Conservation (phyloP, 2,888 invertebrate genomes). For the Acrobasis consociella region DNA sequence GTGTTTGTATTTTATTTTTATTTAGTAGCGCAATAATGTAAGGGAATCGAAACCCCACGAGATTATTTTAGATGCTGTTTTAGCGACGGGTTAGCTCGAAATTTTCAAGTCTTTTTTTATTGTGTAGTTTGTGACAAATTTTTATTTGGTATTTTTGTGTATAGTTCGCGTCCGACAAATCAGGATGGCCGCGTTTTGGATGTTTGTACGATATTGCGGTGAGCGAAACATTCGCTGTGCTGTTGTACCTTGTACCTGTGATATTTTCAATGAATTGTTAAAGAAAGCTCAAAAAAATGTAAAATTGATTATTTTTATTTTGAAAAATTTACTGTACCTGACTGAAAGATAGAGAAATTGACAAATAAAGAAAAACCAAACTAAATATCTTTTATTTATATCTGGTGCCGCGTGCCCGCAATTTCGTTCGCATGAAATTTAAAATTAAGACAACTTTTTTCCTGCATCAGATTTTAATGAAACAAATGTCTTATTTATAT, state of each 20-base stretch:
- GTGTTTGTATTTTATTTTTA: slow-evolving; percentile 59
- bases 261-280: slow-evolving; percentile 58
- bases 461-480: background rate
- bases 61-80: slow-evolving; percentile 53
- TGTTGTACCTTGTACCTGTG: slow-evolving; percentile 63
- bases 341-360: slow-evolving; percentile 64
- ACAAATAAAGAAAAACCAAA: slow-evolving; percentile 71
- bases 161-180: slow-evolving; percentile 65
- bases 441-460: too few species aligned
- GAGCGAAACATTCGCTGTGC: slow-evolving; percentile 46
- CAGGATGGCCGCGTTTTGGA: slow-evolving; percentile 67
- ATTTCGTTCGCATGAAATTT: too few species aligned
- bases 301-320: slow-evolving; percentile 59
- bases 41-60: slow-evolving; percentile 17
- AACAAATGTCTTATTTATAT: too few species aligned
- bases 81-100: slow-evolving; percentile 59
- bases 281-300: slow-evolving; percentile 66
- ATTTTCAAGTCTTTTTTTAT: slow-evolving; percentile 65
- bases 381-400: slow-evolving; percentile 42
- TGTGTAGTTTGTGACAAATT: slow-evolving; percentile 64
- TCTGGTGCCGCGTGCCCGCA: too few species aligned
- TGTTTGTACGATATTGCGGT: slow-evolving; percentile 54
- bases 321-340: slow-evolving; percentile 74
- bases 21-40: slow-evolving; percentile 28
- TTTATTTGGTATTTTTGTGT: slow-evolving; percentile 73